Evolutionary conservation across 2,113 vertebrate genomes (phyloP).

Genomic region (Cephalopterus ornatus): DNA sequence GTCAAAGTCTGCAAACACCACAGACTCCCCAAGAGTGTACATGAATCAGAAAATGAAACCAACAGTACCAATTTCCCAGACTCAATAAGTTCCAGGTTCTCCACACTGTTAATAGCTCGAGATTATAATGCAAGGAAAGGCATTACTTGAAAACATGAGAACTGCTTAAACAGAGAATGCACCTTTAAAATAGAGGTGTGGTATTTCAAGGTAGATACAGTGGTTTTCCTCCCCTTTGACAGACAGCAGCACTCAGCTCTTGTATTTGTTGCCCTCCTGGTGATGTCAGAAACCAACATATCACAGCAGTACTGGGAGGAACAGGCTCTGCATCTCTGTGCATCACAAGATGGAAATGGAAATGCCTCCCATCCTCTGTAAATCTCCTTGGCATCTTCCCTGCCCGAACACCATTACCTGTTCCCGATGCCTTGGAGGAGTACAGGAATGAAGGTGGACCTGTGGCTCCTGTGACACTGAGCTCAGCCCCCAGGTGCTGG

Average conservation of each 20-base stretch:
- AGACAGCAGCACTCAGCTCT: not conserved
- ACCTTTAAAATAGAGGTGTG: not conserved
- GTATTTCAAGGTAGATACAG: not conserved
- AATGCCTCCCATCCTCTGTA: rapidly evolving
- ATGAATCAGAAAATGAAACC: not conserved
- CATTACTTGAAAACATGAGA: not conserved
- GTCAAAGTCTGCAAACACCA: not conserved
- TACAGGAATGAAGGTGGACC: rapidly evolving
- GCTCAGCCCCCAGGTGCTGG: not conserved
- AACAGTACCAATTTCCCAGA: not conserved
- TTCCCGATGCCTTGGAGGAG: rapidly evolving
- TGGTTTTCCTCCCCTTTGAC: not conserved
- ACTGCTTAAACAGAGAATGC: not conserved
- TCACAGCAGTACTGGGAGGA: not conserved
- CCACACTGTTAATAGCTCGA: not conserved
- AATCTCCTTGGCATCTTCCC: not conserved
- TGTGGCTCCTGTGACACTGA: not conserved
- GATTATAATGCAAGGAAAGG: not conserved
- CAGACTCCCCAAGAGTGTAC: not conserved
- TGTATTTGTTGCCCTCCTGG: conserved; percentile 15
- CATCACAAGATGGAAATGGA: not conserved
- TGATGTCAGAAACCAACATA: not conserved
- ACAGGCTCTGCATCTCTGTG: not conserved
- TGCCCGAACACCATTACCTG: not conserved
- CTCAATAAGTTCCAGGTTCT: not conserved